Evolutionary conservation across 1,140 invertebrate species (phyloP).

Genomic region (Teleogryllus occipitalis): DNA sequence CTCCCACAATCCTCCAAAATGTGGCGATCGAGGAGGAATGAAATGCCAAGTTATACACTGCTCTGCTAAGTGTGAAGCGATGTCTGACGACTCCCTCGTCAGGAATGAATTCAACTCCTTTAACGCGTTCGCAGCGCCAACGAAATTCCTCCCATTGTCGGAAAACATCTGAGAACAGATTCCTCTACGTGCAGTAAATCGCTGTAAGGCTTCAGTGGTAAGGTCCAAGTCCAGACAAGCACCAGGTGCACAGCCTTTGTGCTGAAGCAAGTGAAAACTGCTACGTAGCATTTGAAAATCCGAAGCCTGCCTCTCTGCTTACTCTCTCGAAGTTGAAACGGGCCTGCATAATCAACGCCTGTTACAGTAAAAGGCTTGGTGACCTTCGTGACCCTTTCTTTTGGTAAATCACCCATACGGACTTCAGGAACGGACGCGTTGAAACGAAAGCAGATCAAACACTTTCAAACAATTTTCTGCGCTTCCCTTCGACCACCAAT

Average conservation of each 20-base stretch:
- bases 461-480: slow-evolving; percentile 26
- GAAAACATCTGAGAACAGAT: slow-evolving; percentile 8
- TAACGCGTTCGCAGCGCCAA: not conserved
- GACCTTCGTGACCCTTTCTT: slow-evolving; percentile 20
- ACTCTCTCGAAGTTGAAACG: slow-evolving; percentile 31
- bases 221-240: slow-evolving; percentile 27
- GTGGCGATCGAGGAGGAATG: too few species aligned
- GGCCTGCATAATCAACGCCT: slow-evolving; percentile 33
- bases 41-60: too few species aligned
- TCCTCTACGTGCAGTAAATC: slow-evolving; percentile 28
- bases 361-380: slow-evolving; percentile 28
- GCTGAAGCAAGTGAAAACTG: slow-evolving; percentile 30
- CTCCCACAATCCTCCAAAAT: too few species aligned
- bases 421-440: slow-evolving; percentile 21
- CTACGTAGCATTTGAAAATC: slow-evolving; percentile 29
- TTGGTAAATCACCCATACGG: slow-evolving; percentile 28
- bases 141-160: slow-evolving; percentile 13
- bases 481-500: slow-evolving; percentile 25
- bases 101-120: too few species aligned
- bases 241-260: slow-evolving; percentile 32
- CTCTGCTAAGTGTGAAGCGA: too few species aligned
- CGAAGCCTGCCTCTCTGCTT: slow-evolving; percentile 21
- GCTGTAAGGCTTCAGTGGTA: slow-evolving; percentile 26
- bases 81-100: too few species aligned
- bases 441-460: slow-evolving; percentile 28